A percentile compares a stretch with the other conserved stretches of the same genome.
These are phyloP conservation scores for Gavialis gangeticus DNA, from an alignment of 2,113 vertebrate species.

Conservation along the genomic window DNA sequence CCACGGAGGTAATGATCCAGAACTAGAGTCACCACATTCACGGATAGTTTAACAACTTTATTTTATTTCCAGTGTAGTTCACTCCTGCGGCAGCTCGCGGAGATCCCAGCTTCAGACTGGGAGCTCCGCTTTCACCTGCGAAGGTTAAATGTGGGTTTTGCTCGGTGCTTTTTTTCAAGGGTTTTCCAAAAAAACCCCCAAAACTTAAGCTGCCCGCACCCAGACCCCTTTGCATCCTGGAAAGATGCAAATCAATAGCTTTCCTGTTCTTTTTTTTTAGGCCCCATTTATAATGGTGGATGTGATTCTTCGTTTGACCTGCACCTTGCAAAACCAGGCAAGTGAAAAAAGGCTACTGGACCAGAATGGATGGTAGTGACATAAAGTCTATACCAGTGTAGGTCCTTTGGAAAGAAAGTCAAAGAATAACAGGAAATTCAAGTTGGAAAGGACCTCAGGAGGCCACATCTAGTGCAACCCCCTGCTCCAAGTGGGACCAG, in stretches of 20 bases:
- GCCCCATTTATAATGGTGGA: not conserved
- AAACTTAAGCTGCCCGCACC: not conserved
- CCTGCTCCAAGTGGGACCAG: too few relatives aligned
- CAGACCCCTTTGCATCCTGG: not conserved
- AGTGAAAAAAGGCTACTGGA: too few relatives aligned
- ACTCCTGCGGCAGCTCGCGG: not conserved
- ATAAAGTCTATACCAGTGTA: too few relatives aligned
- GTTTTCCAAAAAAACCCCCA: too few relatives aligned
- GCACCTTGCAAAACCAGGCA: too few relatives aligned
- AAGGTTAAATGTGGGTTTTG: not conserved
- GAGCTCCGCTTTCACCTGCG: not conserved
- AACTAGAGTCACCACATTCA: constrained; percentile 43
- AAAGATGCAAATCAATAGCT: not conserved
- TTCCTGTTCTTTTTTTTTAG: not conserved
- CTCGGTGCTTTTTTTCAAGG: not conserved
- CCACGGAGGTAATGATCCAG: not conserved
- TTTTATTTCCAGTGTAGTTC: not conserved
- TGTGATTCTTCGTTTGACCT: not conserved
- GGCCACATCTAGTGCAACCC: too few relatives aligned
- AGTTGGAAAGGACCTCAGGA: too few relatives aligned
- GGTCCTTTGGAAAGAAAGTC: too few relatives aligned
- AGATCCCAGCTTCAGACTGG: not conserved
- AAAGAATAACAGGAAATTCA: too few relatives aligned
- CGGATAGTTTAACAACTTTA: constrained; percentile 26
- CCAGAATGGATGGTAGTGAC: too few relatives aligned